Percentiles rank a stretch among this genome's conserved stretches.
These are phyloP conservation scores for Micrasema minimum DNA, from an alignment of 1,140 invertebrate species.

Conservation along the genomic window DNA sequence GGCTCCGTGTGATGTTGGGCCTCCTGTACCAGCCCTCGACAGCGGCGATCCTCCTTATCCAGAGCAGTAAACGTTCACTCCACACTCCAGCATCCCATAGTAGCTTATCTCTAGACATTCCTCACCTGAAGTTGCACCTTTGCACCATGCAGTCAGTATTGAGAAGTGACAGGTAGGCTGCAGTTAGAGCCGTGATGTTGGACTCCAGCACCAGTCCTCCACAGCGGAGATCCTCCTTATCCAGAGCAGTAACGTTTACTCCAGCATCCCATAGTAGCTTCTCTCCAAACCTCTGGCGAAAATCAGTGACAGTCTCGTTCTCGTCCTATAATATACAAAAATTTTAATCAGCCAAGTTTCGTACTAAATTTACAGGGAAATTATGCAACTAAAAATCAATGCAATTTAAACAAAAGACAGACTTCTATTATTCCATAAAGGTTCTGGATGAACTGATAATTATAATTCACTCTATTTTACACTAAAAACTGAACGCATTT, in stretches of 20 bases:
- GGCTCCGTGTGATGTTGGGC: slow-evolving; percentile 74
- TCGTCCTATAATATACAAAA: too few relatives aligned
- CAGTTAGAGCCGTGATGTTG: slow-evolving; percentile 69
- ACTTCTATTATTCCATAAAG: too few relatives aligned
- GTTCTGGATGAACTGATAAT: too few relatives aligned
- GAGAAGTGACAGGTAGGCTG: slow-evolving; percentile 56
- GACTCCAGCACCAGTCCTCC: slow-evolving; percentile 73
- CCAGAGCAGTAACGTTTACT: slow-evolving; percentile 75
- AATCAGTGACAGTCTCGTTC: slow-evolving; percentile 74
- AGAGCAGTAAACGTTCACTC: slow-evolving; percentile 77
- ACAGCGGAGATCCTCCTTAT: slow-evolving; percentile 76
- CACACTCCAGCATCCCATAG: slow-evolving; percentile 69
- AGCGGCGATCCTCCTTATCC: slow-evolving; percentile 76
- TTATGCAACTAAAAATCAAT: too few relatives aligned
- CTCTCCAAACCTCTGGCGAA: slow-evolving; percentile 74
- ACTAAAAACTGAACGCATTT: too few relatives aligned
- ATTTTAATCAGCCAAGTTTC: too few relatives aligned
- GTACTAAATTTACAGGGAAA: too few relatives aligned
- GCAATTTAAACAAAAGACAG: too few relatives aligned
- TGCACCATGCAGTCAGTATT: slow-evolving; percentile 76
- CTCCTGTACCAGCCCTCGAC: slow-evolving; percentile 74
- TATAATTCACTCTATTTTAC: too few relatives aligned
- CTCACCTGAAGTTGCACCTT: slow-evolving; percentile 73
- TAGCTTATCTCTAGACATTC: slow-evolving; percentile 71
- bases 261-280: slow-evolving; percentile 70